A percentile compares a stretch with the other conserved stretches of the same genome.
These are phyloP conservation scores for Cercocebus atys DNA, from an alignment of 2,113 vertebrate genomes.

Conservation along the genomic window DNA sequence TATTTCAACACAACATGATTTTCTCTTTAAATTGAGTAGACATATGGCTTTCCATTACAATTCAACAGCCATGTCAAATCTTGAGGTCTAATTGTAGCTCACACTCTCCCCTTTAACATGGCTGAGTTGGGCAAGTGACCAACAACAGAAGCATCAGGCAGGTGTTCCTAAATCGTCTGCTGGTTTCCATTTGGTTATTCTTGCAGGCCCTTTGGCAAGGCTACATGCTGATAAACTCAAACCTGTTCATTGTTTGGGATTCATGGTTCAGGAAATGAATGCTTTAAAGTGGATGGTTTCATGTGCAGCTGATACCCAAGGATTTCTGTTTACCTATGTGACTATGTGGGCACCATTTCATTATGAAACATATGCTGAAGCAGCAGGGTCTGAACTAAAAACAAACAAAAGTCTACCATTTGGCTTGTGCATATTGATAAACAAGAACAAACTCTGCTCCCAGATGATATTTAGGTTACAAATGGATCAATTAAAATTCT, in stretches of 20 bases:
- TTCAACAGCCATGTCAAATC: slow-evolving; percentile 60
- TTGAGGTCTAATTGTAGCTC: slow-evolving; percentile 58
- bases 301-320: slow-evolving; percentile 27
- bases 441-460: slow-evolving; percentile 42
- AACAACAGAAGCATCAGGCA: slow-evolving; percentile 54
- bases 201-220: slow-evolving; percentile 54
- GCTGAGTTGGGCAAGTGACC: slow-evolving; percentile 60
- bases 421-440: slow-evolving; percentile 65
- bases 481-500: slow-evolving; percentile 64
- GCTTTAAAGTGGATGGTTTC: slow-evolving; percentile 27
- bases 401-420: slow-evolving; percentile 64
- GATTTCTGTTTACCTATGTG: slow-evolving; percentile 38
- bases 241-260: slow-evolving; percentile 61
- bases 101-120: slow-evolving; percentile 36
- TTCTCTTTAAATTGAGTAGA: slow-evolving; percentile 38
- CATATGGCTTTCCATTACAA: slow-evolving; percentile 67
- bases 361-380: slow-evolving; percentile 69
- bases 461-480: slow-evolving; percentile 56
- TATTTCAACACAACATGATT: slow-evolving; percentile 37
- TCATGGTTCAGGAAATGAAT: slow-evolving; percentile 50
- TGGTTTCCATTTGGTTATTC: slow-evolving; percentile 62
- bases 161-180: slow-evolving; percentile 52
- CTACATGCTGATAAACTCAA: slow-evolving; percentile 53
- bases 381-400: slow-evolving; percentile 66
- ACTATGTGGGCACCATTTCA: slow-evolving; percentile 17